A percentile compares a stretch with the other conserved stretches of the same genome.
These are phyloP conservation scores for Chrysaora quinquecirrha DNA, from an alignment of 30 jellyfish, hydroid and myxozoan genomes.

Conservation along the genomic window DNA sequence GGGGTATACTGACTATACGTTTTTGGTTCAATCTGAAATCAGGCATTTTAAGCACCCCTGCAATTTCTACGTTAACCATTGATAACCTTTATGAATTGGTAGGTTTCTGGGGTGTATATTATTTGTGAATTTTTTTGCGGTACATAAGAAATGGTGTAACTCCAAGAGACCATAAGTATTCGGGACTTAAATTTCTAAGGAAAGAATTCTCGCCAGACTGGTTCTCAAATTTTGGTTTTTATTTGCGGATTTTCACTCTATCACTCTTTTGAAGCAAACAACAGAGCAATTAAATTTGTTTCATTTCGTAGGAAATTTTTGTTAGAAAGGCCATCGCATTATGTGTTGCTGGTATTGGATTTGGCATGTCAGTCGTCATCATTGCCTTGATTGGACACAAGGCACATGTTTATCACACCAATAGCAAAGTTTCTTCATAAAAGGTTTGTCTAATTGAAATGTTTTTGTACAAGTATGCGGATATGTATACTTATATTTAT, in stretches of 20 bases:
- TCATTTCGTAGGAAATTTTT: slow-evolving; percentile 32
- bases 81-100: too few relatives aligned
- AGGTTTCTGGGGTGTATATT: too few relatives aligned
- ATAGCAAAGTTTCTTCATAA: background rate
- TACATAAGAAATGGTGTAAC: background rate
- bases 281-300: background rate
- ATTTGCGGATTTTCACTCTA: too few relatives aligned
- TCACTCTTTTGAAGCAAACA: background rate
- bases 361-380: slow-evolving; percentile 35
- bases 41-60: too few relatives aligned
- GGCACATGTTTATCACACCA: slow-evolving; percentile 27
- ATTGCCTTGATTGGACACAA: slow-evolving; percentile 45
- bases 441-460: too few relatives aligned
- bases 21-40: too few relatives aligned
- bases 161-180: background rate
- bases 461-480: too few relatives aligned
- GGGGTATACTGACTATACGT: background rate
- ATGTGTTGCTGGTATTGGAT: slow-evolving; percentile 31
- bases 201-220: background rate
- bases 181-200: background rate
- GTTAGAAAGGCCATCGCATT: slow-evolving; percentile 11
- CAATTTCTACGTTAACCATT: too few relatives aligned
- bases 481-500: too few relatives aligned
- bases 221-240: too few relatives aligned
- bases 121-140: too few relatives aligned